Evolutionary conservation across 2,888 invertebrate species (phyloP).

Genomic region (Odontocolon sp.): DNA sequence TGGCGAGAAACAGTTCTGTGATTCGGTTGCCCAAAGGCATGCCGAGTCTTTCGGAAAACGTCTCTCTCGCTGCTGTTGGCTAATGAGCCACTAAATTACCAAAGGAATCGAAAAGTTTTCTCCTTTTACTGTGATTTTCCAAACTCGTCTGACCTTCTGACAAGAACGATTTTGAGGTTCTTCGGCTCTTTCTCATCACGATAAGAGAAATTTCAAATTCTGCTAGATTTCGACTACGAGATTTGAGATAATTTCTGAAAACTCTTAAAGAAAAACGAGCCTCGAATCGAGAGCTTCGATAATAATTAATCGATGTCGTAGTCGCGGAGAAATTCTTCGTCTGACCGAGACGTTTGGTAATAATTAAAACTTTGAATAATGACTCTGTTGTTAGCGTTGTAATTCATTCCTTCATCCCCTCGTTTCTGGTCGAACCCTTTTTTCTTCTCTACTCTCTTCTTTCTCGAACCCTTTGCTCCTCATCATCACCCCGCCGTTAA

Average conservation of each 20-base stretch:
- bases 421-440: slow-evolving; percentile 13
- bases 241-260: not conserved
- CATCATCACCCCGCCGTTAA: slow-evolving; percentile 63
- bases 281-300: too few species aligned
- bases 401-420: slow-evolving; percentile 43
- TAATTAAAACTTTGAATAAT: slow-evolving; percentile 70
- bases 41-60: not conserved
- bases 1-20: not conserved
- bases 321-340: slow-evolving; percentile 1
- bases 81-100: not conserved
- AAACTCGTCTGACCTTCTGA: not conserved
- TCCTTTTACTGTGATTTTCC: not conserved
- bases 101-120: not conserved
- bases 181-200: too few species aligned
- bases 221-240: not conserved
- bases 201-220: not conserved
- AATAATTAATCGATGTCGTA: slow-evolving; percentile 28
- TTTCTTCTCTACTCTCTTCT: slow-evolving; percentile 3
- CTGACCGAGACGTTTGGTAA: slow-evolving; percentile 31
- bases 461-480: slow-evolving; percentile 13
- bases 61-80: not conserved
- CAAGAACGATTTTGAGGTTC: too few species aligned
- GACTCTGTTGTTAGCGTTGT: slow-evolving; percentile 69
- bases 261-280: not conserved
- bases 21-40: not conserved